These are phyloP conservation scores for Gastrophryne carolinensis DNA, from an alignment of 2,797 vertebrate species.

Conservation along the genomic window DNA sequence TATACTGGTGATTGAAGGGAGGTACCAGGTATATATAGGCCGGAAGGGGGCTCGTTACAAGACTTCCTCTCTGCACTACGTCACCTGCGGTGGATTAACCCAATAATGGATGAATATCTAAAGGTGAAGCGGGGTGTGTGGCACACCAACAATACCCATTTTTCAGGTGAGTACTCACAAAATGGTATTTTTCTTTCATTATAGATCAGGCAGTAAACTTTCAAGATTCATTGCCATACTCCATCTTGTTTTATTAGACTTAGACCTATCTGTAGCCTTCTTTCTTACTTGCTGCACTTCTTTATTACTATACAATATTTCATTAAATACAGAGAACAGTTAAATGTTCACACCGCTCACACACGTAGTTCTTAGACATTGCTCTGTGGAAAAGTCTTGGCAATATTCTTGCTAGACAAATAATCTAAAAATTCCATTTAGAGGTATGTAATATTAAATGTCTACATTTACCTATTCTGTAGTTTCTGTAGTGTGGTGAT, in stretches of 20 bases:
- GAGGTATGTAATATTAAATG: too few relatives aligned
- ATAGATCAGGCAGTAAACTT: slow-evolving; percentile 28
- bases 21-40: too few relatives aligned
- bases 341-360: not conserved
- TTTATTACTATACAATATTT: not conserved
- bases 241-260: not conserved
- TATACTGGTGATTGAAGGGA: too few relatives aligned
- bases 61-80: too few relatives aligned
- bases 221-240: not conserved
- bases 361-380: slow-evolving; percentile 1
- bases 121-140: too few relatives aligned
- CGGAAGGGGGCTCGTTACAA: too few relatives aligned
- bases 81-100: too few relatives aligned
- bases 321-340: not conserved
- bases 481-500: too few relatives aligned
- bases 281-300: not conserved
- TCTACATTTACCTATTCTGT: too few relatives aligned
- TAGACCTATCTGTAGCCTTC: not conserved
- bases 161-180: too few relatives aligned
- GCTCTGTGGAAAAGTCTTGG: not conserved
- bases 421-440: not conserved
- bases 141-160: too few relatives aligned
- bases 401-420: not conserved
- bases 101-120: too few relatives aligned
- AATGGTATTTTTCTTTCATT: slow-evolving; percentile 2